A percentile compares a stretch with the other conserved stretches of the same genome.
Evolutionary conservation across 1,140 invertebrate genomes (phyloP).

Genomic region (Neodiprion pinetum): DNA sequence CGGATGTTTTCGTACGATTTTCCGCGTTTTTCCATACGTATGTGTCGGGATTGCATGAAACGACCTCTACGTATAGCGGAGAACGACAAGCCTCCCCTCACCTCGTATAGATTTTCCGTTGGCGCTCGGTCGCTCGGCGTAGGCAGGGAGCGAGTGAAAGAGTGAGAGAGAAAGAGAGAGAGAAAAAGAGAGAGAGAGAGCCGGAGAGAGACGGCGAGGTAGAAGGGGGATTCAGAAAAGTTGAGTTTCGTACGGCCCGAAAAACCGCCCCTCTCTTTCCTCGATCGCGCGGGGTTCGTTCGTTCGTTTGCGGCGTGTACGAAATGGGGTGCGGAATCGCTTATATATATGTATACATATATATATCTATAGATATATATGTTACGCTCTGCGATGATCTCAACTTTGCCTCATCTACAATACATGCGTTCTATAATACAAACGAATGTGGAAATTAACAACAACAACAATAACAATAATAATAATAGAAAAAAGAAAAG

Average conservation of each 20-base stretch:
- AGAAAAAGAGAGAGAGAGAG: background rate
- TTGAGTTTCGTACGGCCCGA: slow-evolving; percentile 36
- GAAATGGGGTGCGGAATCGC: background rate
- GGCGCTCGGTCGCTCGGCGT: slow-evolving; percentile 20
- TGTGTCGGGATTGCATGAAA: background rate
- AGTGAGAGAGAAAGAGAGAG: background rate
- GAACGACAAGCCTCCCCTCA: slow-evolving; percentile 13
- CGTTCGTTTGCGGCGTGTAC: no score
- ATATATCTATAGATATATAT: background rate
- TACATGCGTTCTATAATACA: no score
- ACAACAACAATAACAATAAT: no score
- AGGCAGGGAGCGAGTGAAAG: background rate
- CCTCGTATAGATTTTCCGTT: slow-evolving; percentile 51
- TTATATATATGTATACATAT: background rate
- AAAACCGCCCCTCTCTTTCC: slow-evolving; percentile 41
- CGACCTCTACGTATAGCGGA: background rate
- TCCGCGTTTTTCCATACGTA: no score
- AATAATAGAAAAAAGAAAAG: no score
- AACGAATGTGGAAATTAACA: no score
- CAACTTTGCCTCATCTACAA: no score
- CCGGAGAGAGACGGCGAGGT: no score
- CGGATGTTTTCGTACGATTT: no score
- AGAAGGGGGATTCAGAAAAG: slow-evolving; percentile 37
- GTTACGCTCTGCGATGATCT: no score
- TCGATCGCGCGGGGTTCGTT: background rate